Base-by-base conservation (phyloP, 2,888 invertebrate species). In the Calliopum simillimum region DNA sequence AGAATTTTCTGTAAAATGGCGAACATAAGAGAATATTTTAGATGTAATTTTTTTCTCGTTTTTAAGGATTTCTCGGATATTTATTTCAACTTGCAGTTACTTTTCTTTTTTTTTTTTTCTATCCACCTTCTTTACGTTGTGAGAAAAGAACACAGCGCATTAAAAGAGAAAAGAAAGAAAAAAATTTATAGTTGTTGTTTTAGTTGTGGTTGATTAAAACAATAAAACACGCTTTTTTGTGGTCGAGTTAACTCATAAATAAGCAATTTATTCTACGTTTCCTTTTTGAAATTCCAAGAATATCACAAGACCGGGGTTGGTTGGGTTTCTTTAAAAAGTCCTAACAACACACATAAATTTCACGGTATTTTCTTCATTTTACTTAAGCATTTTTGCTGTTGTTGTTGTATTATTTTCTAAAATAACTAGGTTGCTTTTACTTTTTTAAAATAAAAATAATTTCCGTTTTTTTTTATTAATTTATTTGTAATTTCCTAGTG, bases 251-350 rank as follows among this genome's bases (percentile, higher is more conserved):
- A 79, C 78, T 79, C 79, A 82, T 82, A 82, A 82, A 82, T 82
- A 82, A 82, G 80, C 80, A 82, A 79, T 81, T 81, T 83, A 82
- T 82, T 80, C 79, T 79, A 74, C 77, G 78, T 79, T 81, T 80
- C 80, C 80, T 62, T 71, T 51, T 13, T 47, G 62, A 56, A 49
- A 47, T 47, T 33, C 33, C 33, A 33, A 33, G 33, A 33, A 33
- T 33, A 33, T 33, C 33, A 33, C 33, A 33, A 33, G n/a, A n/a
- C n/a, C n/a, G n/a, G n/a, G n/a, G n/a, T n/a, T n/a, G n/a, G 33
- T 8, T 33, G 33, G 4, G 33, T 33, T 33, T 33, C 33, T 6
- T 8, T 5, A 33, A 33, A 33, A 33, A 33, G 8, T 33, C 33
- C 8, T 33, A 33, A 33, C 8, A 8, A 33, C 8, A 33, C 33